These are phyloP conservation scores for Daphoenositta chrysoptera DNA, from an alignment of 2,113 vertebrate species.

Conservation along the genomic window DNA sequence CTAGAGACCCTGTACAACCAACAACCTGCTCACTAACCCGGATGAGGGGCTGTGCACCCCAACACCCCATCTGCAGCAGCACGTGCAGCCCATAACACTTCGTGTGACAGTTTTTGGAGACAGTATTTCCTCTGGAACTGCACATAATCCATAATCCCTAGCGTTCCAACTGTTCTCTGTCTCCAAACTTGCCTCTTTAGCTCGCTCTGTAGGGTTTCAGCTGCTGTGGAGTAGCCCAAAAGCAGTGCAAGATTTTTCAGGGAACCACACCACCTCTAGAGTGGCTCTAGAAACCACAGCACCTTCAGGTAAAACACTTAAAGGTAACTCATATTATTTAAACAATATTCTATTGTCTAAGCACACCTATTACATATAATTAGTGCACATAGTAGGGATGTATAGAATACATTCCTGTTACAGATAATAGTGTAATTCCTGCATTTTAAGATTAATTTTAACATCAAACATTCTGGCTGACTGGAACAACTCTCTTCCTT, in stretches of 20 bases:
- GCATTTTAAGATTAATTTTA: not conserved
- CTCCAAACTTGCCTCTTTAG: too few relatives aligned
- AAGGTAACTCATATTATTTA: not conserved
- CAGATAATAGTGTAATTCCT: not conserved
- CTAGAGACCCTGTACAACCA: not conserved
- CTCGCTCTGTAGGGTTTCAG: not conserved
- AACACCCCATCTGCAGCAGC: not conserved
- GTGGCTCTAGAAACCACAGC: not conserved
- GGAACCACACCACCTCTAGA: not conserved
- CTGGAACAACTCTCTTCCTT: not conserved
- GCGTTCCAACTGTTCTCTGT: not conserved
- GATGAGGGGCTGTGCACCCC: not conserved
- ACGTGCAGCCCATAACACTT: not conserved
- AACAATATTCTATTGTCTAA: not conserved
- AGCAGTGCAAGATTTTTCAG: not conserved
- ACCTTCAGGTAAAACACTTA: not conserved
- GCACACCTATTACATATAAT: not conserved
- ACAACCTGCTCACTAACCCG: not conserved
- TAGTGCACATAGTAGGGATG: not conserved
- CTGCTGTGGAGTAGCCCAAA: not conserved
- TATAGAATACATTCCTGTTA: not conserved
- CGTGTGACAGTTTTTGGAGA: fast-evolving
- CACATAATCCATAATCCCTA: not conserved
- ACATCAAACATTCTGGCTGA: not conserved
- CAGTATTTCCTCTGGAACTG: not conserved